Evolutionary conservation across 2,797 vertebrate genomes (phyloP).

Genomic region (Lepus oiostolus): DNA sequence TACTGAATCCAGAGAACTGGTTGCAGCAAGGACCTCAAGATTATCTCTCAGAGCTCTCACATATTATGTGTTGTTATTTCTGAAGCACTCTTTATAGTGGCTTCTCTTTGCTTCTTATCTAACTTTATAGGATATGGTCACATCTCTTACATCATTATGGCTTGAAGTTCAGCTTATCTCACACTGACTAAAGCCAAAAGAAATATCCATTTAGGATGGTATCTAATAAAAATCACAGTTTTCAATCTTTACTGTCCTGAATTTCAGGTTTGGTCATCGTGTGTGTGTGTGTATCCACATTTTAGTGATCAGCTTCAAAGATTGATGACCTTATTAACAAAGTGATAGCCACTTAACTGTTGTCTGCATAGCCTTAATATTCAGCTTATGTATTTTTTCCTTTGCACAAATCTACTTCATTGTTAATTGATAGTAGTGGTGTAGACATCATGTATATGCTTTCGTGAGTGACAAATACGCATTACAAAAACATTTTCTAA

Average conservation of each 20-base stretch:
- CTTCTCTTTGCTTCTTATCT: not conserved
- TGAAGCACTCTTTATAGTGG: not conserved
- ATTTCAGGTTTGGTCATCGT: constrained; percentile 10
- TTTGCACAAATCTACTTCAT: constrained; percentile 37
- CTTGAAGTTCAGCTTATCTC: not conserved
- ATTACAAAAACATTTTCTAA: constrained; percentile 43
- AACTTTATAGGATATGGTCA: not conserved
- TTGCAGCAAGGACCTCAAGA: not conserved
- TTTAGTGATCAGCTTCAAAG: constrained; percentile 41
- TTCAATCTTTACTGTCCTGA: not conserved
- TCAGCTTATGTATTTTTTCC: constrained; percentile 38
- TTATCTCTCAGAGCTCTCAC: not conserved
- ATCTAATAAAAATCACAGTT: constrained; percentile 1
- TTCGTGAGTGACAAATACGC: not conserved
- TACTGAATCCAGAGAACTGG: not conserved
- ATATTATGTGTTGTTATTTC: not conserved
- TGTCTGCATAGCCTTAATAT: constrained; percentile 2
- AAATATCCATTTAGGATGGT: not conserved
- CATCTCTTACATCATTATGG: not conserved
- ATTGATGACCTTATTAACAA: constrained; percentile 60
- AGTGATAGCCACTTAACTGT: constrained; percentile 21
- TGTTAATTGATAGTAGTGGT: constrained; percentile 21
- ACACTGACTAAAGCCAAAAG: constrained; percentile 10
- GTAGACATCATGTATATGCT: not conserved
- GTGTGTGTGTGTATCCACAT: not conserved